Percentiles rank a stretch among this genome's conserved stretches.
Evolutionary conservation across 2,797 vertebrate species (phyloP).

Genomic region (Sebastes iracundus): DNA sequence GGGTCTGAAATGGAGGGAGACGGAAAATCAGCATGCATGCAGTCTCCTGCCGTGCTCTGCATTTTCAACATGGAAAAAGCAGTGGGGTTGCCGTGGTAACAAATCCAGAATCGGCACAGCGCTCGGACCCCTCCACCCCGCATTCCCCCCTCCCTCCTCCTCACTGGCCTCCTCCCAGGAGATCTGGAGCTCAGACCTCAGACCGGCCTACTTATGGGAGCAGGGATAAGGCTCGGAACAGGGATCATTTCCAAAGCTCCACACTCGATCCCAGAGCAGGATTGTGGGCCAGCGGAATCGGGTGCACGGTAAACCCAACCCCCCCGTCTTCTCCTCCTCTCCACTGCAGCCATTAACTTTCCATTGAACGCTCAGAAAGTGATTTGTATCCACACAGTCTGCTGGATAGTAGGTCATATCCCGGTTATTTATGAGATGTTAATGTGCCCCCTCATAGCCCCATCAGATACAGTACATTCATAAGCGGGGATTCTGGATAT

Average conservation of each 20-base stretch:
- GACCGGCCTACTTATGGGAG: constrained; percentile 60
- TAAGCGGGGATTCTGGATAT: constrained; percentile 20
- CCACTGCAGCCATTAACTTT: constrained; percentile 30
- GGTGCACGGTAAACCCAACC: constrained; percentile 18
- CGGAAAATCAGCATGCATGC: constrained; percentile 54
- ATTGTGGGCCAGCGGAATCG: constrained; percentile 24
- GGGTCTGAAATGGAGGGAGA: constrained; percentile 26
- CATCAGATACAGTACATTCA: background rate
- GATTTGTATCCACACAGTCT: constrained; percentile 18
- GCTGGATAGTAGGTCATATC: constrained; percentile 16
- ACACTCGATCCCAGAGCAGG: constrained; percentile 47
- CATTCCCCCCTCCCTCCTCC: background rate
- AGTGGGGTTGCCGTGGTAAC: constrained; percentile 64
- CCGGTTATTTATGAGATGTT: constrained; percentile 29
- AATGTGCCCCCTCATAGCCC: constrained; percentile 2
- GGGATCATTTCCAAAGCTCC: constrained; percentile 65
- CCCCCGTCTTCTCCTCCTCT: background rate
- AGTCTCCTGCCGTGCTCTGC: constrained; percentile 53
- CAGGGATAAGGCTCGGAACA: constrained; percentile 52
- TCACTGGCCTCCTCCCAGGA: constrained; percentile 31
- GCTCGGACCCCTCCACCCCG: constrained; percentile 22
- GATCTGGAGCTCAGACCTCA: constrained; percentile 61
- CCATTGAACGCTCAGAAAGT: constrained; percentile 17
- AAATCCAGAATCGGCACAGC: constrained; percentile 55
- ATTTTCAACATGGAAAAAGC: constrained; percentile 66